These are phyloP conservation scores for Heterodera carotae DNA, from an alignment of 1,140 invertebrate species.

Conservation along the genomic window DNA sequence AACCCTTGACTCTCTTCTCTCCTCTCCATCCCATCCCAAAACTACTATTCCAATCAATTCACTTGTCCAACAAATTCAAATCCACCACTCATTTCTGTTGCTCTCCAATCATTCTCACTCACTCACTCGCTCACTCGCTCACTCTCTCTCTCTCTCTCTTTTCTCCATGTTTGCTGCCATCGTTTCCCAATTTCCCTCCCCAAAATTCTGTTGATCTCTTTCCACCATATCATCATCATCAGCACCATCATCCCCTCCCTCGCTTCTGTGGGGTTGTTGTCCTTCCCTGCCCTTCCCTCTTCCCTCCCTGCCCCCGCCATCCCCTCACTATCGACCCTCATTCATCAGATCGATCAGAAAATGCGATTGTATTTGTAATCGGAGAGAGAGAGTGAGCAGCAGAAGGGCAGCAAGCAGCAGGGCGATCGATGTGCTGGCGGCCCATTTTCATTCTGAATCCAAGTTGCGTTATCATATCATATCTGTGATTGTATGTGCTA, in stretches of 20 bases:
- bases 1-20: not conserved
- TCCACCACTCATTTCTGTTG: not conserved
- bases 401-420: not conserved
- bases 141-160: not conserved
- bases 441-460: not conserved
- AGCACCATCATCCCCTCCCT: not conserved
- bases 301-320: not conserved
- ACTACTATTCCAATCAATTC: not conserved
- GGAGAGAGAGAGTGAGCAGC: not conserved
- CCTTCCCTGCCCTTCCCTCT: constrained; percentile 8
- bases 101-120: not conserved
- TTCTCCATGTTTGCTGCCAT: not conserved
- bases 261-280: constrained; percentile 13
- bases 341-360: constrained; percentile 2
- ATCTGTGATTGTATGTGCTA: no score
- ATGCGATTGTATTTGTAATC: not conserved
- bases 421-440: not conserved
- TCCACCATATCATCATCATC: not conserved
- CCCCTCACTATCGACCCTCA: constrained; percentile 6
- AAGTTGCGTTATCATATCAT: not conserved
- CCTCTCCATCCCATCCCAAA: not conserved
- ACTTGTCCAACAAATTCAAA: not conserved
- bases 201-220: not conserved
- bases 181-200: not conserved
- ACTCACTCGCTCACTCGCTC: no score